Base-by-base conservation (phyloP, 2,113 vertebrate genomes). In the Garra rufa region DNA sequence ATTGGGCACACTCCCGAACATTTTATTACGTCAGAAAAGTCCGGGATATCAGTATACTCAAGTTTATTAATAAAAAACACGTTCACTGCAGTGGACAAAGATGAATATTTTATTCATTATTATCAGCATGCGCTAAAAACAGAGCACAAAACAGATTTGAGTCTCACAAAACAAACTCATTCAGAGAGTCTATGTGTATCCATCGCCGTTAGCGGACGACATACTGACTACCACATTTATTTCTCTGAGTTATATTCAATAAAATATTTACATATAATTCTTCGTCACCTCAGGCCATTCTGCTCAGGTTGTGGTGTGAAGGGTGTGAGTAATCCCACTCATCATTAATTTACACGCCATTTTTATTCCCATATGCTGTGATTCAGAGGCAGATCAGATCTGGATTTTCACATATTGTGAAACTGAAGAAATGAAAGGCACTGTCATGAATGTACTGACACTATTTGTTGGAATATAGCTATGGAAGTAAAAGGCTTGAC, bases 301-400 rank as follows among this genome's bases (percentile, higher is more conserved):
- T 71, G 90, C 92, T 90, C 89, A 81, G 82, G 30, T 90, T 89
- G 91, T 91, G 89, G 91, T 89, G 90, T 44, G 85, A 87, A 83
- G 89, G 86, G 89, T 92, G 93, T 94, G 89, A 94, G 91, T 93
- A 89, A 92, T 93, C 92, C 92, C 85, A 55, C 88, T 90, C 89
- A 93, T 95, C 92, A 93, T 88, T 93, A 89, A 93, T 94, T 94
- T 83, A 94, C 90, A 83, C 83, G n/a, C 61, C 76, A 83, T 78
- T 83, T 84, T 88, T 89, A 88, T 86, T 85, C 17, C 81, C 63
- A 63, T 70, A 52, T 69, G 89, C 88, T 89, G 86, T 74, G 86
- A 90, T 90, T 90, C 85, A 90, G 88, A 73, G 67, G 87, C 86
- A 88, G 85, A 87, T 89, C 87, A 83, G 69, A 24, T 44, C 43